These are phyloP conservation scores for Psilanteris sp. DNA, from an alignment of 1,140 invertebrate genomes.

Conservation along the genomic window DNA sequence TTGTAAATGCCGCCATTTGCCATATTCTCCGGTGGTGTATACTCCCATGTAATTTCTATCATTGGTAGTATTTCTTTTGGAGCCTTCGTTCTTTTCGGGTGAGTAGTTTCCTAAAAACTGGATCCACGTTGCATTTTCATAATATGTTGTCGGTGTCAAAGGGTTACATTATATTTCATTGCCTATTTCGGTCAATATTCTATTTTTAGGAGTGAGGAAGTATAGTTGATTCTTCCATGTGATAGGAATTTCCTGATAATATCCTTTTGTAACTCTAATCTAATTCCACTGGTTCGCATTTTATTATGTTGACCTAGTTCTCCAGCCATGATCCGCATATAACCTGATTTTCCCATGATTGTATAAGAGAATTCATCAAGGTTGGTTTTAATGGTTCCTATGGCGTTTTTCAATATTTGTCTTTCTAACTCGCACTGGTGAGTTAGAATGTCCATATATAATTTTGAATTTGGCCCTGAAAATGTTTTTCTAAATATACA, in stretches of 20 bases:
- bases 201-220: conserved; percentile 9
- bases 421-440: no score
- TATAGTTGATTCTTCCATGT: not conserved
- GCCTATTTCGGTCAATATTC: not conserved
- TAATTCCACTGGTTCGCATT: conserved; percentile 4
- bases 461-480: not conserved
- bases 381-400: not conserved
- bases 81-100: no score
- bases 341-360: conserved; percentile 18
- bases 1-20: conserved; percentile 51
- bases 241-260: conserved; percentile 21
- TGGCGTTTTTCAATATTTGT: no score
- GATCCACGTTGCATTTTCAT: no score
- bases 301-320: conserved; percentile 6
- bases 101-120: no score
- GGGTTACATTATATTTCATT: no score
- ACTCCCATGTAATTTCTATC: conserved; percentile 35
- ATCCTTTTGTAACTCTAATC: not conserved
- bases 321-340: not conserved
- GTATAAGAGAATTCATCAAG: no score
- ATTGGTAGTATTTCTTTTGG: conserved; percentile 15
- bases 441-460: conserved; percentile 11
- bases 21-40: conserved; percentile 36
- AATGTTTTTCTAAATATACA: conserved; percentile 21
- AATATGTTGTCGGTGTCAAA: no score